Conservation (phyloP, 2,797 vertebrate genomes). For the Simalia tracyae region DNA sequence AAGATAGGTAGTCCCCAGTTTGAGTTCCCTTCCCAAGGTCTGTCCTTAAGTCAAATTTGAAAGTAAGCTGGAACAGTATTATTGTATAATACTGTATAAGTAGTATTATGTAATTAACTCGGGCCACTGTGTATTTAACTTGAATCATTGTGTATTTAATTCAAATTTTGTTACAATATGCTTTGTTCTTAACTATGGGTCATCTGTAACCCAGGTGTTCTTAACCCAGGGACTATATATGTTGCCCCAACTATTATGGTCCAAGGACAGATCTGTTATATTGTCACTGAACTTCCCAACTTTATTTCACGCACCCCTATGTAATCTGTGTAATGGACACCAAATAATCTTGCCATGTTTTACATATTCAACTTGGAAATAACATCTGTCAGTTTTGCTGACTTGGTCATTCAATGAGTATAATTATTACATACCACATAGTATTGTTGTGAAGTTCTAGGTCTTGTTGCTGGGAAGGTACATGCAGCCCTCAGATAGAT, state of each 20-base stretch:
- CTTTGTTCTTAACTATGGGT: no score
- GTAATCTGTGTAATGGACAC: not conserved
- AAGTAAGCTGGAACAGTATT: no score
- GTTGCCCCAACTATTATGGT: not conserved
- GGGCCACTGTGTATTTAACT: no score
- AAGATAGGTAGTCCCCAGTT: no score
- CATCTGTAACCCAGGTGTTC: no score
- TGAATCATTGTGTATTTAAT: no score
- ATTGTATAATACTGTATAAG: no score
- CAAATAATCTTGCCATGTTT: not conserved
- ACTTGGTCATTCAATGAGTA: not conserved
- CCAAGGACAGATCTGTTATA: conserved; percentile 22
- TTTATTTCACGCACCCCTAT: conserved; percentile 26
- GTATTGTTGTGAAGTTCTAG: conserved; percentile 9
- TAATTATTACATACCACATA: conserved; percentile 27
- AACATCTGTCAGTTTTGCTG: not conserved
- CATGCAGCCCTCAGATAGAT: not conserved
- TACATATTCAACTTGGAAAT: conserved; percentile 33
- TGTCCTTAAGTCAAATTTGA: no score
- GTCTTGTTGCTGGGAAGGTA: not conserved
- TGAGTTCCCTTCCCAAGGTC: no score
- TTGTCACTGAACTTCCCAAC: conserved; percentile 32
- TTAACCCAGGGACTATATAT: not conserved
- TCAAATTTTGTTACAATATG: no score
- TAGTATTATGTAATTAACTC: no score